phyloP scores from a whole-genome alignment of 2,888 invertebrate species.

The Portevinia maculata region DNA sequence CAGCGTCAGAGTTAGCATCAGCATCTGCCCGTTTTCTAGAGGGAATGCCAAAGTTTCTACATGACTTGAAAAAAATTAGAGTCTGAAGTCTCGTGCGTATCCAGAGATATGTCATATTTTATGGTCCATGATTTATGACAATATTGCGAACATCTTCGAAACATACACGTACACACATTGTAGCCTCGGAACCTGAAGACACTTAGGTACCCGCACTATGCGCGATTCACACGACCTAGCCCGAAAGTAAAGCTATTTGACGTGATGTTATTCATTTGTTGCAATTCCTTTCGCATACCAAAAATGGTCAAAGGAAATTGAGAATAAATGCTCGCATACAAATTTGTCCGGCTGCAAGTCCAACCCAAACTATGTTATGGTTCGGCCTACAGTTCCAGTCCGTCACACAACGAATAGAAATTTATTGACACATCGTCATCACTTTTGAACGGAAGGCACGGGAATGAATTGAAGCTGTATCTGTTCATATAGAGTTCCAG shows the following conservation, averaged over 20 bases:
- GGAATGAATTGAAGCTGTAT: neutral
- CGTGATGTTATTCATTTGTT: slow-evolving; percentile 58
- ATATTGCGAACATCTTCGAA: slow-evolving; percentile 63
- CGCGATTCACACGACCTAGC: slow-evolving; percentile 65
- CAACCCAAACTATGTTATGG: slow-evolving; percentile 1
- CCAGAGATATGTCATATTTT: slow-evolving; percentile 71
- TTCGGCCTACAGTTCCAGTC: neutral
- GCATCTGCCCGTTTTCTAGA: slow-evolving; percentile 39
- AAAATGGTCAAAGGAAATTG: slow-evolving; percentile 70
- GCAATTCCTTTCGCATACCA: slow-evolving; percentile 51
- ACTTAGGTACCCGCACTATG: slow-evolving; percentile 8
- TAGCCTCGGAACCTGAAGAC: slow-evolving; percentile 33
- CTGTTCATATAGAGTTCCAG: neutral
- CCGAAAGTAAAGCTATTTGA: slow-evolving; percentile 51
- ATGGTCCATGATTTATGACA: slow-evolving; percentile 72
- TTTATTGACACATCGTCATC: slow-evolving; percentile 24
- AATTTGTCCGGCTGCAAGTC: slow-evolving; percentile 4
- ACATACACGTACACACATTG: slow-evolving; percentile 28
- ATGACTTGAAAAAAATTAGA: slow-evolving; percentile 23
- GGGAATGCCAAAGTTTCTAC: slow-evolving; percentile 69
- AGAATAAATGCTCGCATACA: slow-evolving; percentile 43
- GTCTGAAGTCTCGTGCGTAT: slow-evolving; percentile 67
- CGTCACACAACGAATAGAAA: slow-evolving; percentile 1
- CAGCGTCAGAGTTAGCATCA: slow-evolving; percentile 24
- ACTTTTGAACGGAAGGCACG: slow-evolving; percentile 6